Conservation (phyloP, 2,113 vertebrate species). For the Calidris pygmaea region DNA sequence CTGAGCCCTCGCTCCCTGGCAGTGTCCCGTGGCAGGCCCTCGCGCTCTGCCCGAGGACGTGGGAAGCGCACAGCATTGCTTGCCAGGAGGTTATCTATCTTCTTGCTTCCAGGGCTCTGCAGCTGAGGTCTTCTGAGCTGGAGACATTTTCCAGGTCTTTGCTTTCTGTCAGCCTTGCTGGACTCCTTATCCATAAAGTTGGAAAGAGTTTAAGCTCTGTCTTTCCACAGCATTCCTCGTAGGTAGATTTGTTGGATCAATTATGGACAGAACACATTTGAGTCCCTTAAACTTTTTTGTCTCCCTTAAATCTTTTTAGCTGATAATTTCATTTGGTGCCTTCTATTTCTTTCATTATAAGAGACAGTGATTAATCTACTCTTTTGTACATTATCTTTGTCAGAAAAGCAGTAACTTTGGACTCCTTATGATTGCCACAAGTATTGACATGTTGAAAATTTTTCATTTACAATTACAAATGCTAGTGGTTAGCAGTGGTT, state of each 20-base stretch:
- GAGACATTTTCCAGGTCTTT: neutral
- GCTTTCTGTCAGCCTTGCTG: neutral
- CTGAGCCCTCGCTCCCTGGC: neutral
- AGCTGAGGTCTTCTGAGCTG: neutral
- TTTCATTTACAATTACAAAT: neutral
- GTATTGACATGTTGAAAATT: neutral
- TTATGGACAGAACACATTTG: neutral
- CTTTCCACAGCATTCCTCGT: neutral
- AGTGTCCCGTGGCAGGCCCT: neutral
- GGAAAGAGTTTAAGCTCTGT: neutral
- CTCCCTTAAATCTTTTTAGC: neutral
- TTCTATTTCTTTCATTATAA: neutral
- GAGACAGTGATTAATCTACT: neutral
- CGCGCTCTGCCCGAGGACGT: neutral
- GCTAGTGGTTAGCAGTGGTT: neutral
- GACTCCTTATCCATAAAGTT: neutral
- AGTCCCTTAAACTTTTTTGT: neutral
- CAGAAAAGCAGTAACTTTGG: neutral
- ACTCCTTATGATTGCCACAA: neutral
- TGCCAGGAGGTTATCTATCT: neutral
- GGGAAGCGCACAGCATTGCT: rapidly evolving
- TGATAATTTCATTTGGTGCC: neutral
- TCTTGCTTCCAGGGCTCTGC: neutral
- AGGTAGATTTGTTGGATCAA: neutral
- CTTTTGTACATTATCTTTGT: neutral